These are phyloP conservation scores for Colinus virginianus DNA, from an alignment of 2,113 vertebrate species.

Conservation along the genomic window DNA sequence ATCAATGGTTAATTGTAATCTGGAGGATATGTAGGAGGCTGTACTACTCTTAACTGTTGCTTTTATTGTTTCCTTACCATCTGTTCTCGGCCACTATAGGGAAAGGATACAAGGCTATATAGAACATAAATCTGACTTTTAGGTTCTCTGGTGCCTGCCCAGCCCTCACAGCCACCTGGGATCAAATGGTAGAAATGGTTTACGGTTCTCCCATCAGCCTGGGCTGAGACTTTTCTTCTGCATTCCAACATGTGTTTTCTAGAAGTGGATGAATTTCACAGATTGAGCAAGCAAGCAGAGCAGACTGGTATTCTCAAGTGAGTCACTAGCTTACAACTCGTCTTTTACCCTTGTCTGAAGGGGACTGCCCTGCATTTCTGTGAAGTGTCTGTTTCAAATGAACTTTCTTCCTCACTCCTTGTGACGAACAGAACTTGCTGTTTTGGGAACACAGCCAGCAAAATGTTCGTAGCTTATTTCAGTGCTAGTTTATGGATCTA, in stretches of 20 bases:
- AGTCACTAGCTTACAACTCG: background rate
- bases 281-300: conserved; percentile 9
- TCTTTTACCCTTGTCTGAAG: conserved; percentile 12
- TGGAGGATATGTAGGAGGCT: background rate
- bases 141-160: conserved; percentile 11
- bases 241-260: background rate
- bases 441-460: conserved; percentile 30
- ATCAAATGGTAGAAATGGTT: conserved; percentile 17
- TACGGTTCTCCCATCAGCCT: background rate
- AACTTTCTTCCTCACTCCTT: conserved; percentile 6
- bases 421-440: background rate
- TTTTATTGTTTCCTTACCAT: background rate
- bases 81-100: background rate
- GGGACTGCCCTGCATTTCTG: conserved; percentile 28
- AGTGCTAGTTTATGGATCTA: background rate
- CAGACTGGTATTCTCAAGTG: background rate
- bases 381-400: conserved; percentile 23
- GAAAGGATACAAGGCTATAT: background rate
- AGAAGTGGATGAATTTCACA: conserved; percentile 31
- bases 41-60: background rate
- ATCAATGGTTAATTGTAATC: background rate
- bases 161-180: background rate
- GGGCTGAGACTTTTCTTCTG: background rate
- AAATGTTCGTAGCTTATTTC: conserved; percentile 22
- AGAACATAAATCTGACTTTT: background rate